Conservation (phyloP, 2,113 vertebrate species). For the Nerophis ophidion region DNA sequence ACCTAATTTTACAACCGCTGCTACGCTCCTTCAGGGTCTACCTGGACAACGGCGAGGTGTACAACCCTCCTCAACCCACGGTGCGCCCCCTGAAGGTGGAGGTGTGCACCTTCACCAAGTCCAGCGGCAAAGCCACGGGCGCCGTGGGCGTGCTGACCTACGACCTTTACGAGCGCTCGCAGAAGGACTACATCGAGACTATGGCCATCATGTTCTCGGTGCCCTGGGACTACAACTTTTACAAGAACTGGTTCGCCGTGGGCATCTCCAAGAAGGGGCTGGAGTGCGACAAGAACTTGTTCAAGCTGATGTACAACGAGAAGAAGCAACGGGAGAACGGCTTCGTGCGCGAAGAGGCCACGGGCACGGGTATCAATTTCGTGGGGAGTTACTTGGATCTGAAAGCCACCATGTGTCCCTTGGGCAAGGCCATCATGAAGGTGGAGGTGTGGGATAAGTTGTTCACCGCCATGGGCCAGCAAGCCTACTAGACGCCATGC, state of each 20-base stretch:
- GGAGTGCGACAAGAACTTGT: slow-evolving; percentile 54
- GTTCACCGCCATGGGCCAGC: slow-evolving; percentile 37
- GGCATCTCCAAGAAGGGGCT: slow-evolving; percentile 56
- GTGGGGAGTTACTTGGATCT: slow-evolving; percentile 53
- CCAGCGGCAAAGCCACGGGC: slow-evolving; percentile 40
- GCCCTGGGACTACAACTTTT: slow-evolving; percentile 70
- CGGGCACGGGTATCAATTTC: slow-evolving; percentile 60
- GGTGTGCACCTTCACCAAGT: slow-evolving; percentile 66
- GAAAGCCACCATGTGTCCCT: slow-evolving; percentile 62
- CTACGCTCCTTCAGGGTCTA: slow-evolving; percentile 37
- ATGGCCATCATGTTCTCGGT: slow-evolving; percentile 69
- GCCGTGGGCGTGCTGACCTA: slow-evolving; percentile 68
- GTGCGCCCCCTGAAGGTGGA: slow-evolving; percentile 60
- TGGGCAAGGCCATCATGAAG: slow-evolving; percentile 62
- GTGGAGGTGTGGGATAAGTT: slow-evolving; percentile 72
- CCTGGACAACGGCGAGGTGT: slow-evolving; percentile 60
- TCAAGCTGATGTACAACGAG: slow-evolving; percentile 69
- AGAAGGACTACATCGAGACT: slow-evolving; percentile 48
- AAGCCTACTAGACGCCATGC: slow-evolving; percentile 17
- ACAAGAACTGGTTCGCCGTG: slow-evolving; percentile 70
- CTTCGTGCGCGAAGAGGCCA: slow-evolving; percentile 60
- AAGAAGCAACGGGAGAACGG: slow-evolving; percentile 46
- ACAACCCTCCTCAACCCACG: slow-evolving; percentile 67
- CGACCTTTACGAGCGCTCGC: slow-evolving; percentile 56
- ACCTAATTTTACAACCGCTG: no score